These are phyloP conservation scores for Lepeophtheirus nordmannii DNA, from an alignment of 2,888 invertebrate species.

Conservation along the genomic window DNA sequence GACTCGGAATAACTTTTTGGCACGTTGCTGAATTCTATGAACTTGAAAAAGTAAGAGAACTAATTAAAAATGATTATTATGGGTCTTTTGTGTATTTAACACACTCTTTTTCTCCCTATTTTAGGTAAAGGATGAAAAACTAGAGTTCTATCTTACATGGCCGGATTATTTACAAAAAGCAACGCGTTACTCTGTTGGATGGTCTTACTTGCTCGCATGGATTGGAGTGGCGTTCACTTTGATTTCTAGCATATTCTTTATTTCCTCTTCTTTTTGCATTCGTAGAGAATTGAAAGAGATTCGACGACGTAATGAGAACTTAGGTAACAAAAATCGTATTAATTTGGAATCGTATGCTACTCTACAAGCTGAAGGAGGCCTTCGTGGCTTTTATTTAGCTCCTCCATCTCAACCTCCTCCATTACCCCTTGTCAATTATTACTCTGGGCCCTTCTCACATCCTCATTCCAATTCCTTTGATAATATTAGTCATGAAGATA, in stretches of 20 bases:
- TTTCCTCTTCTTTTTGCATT: conserved; percentile 1
- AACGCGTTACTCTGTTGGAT: conserved; percentile 4
- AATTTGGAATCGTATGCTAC: background rate
- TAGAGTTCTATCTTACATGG: conserved; percentile 13
- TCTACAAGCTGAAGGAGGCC: background rate
- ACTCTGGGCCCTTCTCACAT: background rate
- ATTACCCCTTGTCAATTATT: background rate
- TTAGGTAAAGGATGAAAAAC: conserved; percentile 10
- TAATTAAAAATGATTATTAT: background rate
- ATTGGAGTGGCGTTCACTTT: conserved; percentile 11
- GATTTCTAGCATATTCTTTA: conserved; percentile 1
- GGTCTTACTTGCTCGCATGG: conserved; percentile 16
- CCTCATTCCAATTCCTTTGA: background rate
- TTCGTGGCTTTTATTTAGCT: background rate
- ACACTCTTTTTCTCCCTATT: background rate
- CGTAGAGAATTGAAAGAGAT: background rate
- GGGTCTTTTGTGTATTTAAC: background rate
- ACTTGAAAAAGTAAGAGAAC: conserved; percentile 2
- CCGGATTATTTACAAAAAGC: background rate
- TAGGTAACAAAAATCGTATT: background rate
- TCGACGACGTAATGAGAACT: background rate
- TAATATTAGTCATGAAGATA: background rate
- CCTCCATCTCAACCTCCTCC: background rate
- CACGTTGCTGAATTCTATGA: conserved; percentile 16
- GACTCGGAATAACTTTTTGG: conserved; percentile 7